phyloP scores from a whole-genome alignment of 2,113 vertebrate species.

The Sarotherodon lohbergeri region DNA sequence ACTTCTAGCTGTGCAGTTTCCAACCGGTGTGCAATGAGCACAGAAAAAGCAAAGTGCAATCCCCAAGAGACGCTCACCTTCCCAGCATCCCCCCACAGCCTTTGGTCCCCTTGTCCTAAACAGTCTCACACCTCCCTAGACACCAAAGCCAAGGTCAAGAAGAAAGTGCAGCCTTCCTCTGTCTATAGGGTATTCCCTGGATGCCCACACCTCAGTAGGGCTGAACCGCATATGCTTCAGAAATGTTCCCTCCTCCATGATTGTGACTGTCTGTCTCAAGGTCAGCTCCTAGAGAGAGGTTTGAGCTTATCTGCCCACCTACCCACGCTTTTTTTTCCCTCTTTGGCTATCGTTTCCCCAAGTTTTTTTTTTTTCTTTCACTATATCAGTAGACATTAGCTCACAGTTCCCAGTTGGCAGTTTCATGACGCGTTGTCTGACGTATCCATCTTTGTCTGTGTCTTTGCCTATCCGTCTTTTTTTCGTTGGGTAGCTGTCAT shows the following conservation, averaged over 20 bases:
- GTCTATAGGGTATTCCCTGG: slow-evolving; percentile 56
- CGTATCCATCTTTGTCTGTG: slow-evolving; percentile 4
- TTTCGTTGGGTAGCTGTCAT: slow-evolving; percentile 25
- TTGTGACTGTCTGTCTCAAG: slow-evolving; percentile 67
- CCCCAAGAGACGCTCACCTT: slow-evolving; percentile 15
- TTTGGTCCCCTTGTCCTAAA: slow-evolving; percentile 32
- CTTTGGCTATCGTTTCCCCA: slow-evolving; percentile 12
- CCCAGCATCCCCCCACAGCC: slow-evolving; percentile 22
- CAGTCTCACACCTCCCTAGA: slow-evolving; percentile 37
- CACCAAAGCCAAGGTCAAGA: slow-evolving; percentile 67
- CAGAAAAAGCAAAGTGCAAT: slow-evolving; percentile 19
- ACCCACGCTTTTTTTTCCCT: background rate
- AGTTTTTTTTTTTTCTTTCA: background rate
- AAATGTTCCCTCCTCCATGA: slow-evolving; percentile 59
- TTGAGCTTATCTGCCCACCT: slow-evolving; percentile 57
- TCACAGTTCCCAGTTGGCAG: slow-evolving; percentile 38
- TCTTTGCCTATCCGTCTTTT: slow-evolving; percentile 47
- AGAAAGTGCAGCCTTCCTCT: slow-evolving; percentile 45
- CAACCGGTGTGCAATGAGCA: background rate
- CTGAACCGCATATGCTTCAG: slow-evolving; percentile 38
- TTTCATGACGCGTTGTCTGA: slow-evolving; percentile 29
- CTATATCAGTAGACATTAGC: slow-evolving; percentile 47
- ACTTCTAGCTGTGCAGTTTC: slow-evolving; percentile 6
- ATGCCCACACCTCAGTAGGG: slow-evolving; percentile 34
- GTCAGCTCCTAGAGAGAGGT: slow-evolving; percentile 57